phyloP scores from a whole-genome alignment of 2,113 vertebrate genomes.

The Zosterops pallidus region DNA sequence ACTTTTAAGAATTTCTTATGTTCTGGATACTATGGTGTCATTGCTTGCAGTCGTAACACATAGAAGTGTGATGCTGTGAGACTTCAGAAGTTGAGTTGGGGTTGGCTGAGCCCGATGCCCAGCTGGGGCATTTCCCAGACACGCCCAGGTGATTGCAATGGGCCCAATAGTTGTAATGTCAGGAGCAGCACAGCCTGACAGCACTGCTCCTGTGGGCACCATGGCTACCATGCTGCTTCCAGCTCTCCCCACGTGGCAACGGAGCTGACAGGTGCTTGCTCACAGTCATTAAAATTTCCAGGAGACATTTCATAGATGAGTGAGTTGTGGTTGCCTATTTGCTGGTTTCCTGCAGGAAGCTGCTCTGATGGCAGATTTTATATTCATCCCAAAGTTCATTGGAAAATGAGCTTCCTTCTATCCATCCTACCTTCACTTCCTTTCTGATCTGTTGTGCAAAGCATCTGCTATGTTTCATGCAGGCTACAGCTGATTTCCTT shows the following conservation, averaged over 20 bases:
- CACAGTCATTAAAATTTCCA: neutral
- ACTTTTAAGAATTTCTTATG: neutral
- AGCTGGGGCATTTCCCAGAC: neutral
- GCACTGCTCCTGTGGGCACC: neutral
- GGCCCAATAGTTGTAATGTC: accelerated
- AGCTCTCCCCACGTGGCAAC: neutral
- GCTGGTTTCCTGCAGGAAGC: neutral
- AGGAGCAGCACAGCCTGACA: neutral
- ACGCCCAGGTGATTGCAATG: accelerated
- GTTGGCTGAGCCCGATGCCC: accelerated
- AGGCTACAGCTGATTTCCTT: constrained; percentile 9
- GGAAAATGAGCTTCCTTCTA: neutral
- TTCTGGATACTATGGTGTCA: neutral
- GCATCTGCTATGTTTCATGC: constrained; percentile 27
- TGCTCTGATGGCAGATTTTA: neutral
- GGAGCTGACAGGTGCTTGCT: neutral
- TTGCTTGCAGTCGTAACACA: neutral
- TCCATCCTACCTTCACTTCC: neutral
- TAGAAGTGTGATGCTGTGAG: neutral
- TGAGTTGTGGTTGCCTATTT: neutral
- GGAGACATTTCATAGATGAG: neutral
- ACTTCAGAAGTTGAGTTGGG: neutral
- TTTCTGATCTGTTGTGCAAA: neutral
- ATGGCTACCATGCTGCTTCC: neutral
- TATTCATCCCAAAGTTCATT: neutral